These are phyloP conservation scores for Tanypteryx hageni DNA, from an alignment of 2,888 invertebrate species.

Conservation along the genomic window DNA sequence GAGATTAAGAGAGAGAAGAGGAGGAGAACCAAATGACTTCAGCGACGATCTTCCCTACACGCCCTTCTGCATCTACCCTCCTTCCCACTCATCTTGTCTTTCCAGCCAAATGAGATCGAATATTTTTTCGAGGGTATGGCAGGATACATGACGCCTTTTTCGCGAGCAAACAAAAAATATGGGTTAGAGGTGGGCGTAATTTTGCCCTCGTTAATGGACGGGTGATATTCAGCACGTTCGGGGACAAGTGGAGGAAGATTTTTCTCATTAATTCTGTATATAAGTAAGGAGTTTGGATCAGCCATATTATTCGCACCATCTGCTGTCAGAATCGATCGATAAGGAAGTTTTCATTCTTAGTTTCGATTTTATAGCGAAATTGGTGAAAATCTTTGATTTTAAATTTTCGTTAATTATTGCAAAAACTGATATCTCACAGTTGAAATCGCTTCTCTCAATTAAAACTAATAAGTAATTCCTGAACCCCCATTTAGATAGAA, in stretches of 20 bases:
- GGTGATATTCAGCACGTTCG: neutral
- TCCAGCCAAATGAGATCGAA: neutral
- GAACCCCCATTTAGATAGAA: too few relatives aligned
- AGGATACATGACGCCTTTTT: slow-evolving; percentile 6
- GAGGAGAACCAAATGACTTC: neutral
- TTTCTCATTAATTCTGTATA: neutral
- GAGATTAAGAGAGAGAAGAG: neutral
- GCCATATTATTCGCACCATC: too few relatives aligned
- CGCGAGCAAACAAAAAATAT: neutral
- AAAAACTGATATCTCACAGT: too few relatives aligned
- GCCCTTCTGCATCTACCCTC: neutral
- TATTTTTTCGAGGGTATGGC: neutral
- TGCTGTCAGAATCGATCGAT: too few relatives aligned
- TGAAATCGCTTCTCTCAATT: too few relatives aligned
- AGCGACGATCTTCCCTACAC: too few relatives aligned
- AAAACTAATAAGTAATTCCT: too few relatives aligned
- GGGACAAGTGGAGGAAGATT: neutral
- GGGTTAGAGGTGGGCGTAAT: neutral
- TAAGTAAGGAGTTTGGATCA: too few relatives aligned
- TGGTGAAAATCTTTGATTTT: too few relatives aligned
- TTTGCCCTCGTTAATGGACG: neutral
- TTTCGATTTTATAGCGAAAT: too few relatives aligned
- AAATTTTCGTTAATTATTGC: too few relatives aligned
- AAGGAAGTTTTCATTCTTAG: too few relatives aligned
- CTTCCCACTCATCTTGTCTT: neutral